Evolutionary conservation across 2,888 invertebrate species (phyloP), one percentile per base, ranked within the genome.

Genomic region (Apamea monoglypha): DNA sequence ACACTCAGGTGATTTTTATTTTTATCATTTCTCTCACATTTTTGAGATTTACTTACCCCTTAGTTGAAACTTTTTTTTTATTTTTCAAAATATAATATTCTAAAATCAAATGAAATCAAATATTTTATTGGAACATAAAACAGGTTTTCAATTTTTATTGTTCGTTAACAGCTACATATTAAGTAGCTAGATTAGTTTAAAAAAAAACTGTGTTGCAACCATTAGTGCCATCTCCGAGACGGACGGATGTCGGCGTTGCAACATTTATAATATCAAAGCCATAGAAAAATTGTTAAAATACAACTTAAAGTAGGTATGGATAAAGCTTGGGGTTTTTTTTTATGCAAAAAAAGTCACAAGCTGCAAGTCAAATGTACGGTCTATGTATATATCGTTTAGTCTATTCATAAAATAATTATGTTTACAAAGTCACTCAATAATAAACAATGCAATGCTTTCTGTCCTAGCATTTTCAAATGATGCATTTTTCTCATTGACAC

Each of bases 401-500:
- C 5, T 21, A 25, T 72, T 21, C 44, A 36, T 21, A 36, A 12
- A 67, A 21, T 66, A 1, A 63, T 25, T 18, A 64, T 36, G 21
- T 25, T 25, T 7, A n/a, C 44, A 68, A 29, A 14, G 8, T 21
- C 10, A 77, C 36, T 56, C 7, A 36, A 36, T 12, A n/a, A 25
- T n/a, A 14, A 18, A 80, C 16, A 74, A 82, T 63, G 14, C 47
- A 3, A 40, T 29, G 14, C 29, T 18, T 53, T 56, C 14, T 50
- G 44, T 61, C 36, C 69, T 16, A 61, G 36, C 36, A n/a, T 40
- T 70, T 73, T 21, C 18, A 1, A 74, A 32, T 76, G 14, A 53
- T 76, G 36, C 64, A 61, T 74, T 76, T 79, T 73, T 53, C 63
- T 32, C 73, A 78, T 68, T 69, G 74, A 56, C 40, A 29, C 63